Percentiles rank a stretch among this genome's conserved stretches.
phyloP scores from a whole-genome alignment of 2,113 vertebrate species.

The Leiothrix lutea region DNA sequence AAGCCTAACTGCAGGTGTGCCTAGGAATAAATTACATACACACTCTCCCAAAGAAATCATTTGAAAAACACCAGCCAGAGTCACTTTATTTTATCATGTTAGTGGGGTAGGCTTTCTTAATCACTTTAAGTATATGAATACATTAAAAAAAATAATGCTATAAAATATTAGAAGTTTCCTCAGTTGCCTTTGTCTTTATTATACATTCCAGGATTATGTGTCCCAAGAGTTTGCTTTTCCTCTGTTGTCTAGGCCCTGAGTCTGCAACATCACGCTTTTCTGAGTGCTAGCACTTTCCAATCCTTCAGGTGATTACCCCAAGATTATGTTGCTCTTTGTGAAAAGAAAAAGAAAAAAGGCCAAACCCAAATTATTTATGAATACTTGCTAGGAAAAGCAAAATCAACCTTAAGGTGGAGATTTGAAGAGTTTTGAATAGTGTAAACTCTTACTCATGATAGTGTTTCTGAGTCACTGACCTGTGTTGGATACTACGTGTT shows the following conservation, averaged over 20 bases:
- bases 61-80: not conserved
- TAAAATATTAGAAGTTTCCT: not conserved
- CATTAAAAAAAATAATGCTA: not conserved
- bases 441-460: not conserved
- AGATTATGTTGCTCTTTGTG: not conserved
- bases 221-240: not conserved
- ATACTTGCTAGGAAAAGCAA: not conserved
- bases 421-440: not conserved
- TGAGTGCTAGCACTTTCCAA: not conserved
- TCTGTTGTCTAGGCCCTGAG: not conserved
- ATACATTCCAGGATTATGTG: not conserved
- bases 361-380: fast-evolving
- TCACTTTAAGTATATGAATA: not conserved
- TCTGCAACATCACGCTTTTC: not conserved
- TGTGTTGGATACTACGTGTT: not conserved
- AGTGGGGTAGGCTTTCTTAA: not conserved
- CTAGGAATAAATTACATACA: not conserved
- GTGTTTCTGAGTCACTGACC: not conserved
- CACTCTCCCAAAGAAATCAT: not conserved
- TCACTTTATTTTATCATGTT: not conserved
- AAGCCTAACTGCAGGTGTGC: not conserved
- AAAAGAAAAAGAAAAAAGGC: not conserved
- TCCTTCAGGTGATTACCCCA: not conserved
- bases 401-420: not conserved
- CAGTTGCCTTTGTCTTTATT: not conserved